phyloP scores from a whole-genome alignment of 2,888 invertebrate genomes.

The Polydrusus cervinus region DNA sequence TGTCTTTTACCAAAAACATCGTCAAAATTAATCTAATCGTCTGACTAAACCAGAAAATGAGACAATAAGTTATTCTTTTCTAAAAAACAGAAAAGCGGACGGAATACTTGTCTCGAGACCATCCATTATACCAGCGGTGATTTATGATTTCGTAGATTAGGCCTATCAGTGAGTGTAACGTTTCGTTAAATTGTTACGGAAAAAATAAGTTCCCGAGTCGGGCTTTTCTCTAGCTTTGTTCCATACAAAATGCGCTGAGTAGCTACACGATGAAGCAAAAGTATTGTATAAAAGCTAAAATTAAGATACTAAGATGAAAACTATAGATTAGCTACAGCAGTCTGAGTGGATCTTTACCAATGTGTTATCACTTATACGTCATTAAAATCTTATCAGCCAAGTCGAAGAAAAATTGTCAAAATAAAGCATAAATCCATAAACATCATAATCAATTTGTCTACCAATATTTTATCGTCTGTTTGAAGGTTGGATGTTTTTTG shows the following conservation, averaged over 20 bases:
- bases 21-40: too few relatives aligned
- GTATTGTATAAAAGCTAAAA: too few relatives aligned
- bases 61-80: not conserved
- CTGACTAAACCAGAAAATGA: not conserved
- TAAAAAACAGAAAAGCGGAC: not conserved
- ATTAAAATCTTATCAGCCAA: too few relatives aligned
- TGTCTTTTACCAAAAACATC: not conserved
- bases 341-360: too few relatives aligned
- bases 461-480: too few relatives aligned
- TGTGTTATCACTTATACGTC: too few relatives aligned
- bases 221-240: not conserved
- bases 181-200: constrained; percentile 41
- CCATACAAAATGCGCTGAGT: not conserved
- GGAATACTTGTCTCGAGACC: not conserved
- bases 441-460: too few relatives aligned
- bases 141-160: constrained; percentile 43
- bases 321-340: too few relatives aligned
- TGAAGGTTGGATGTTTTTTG: too few relatives aligned
- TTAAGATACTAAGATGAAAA: too few relatives aligned
- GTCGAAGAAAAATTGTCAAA: too few relatives aligned
- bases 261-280: not conserved
- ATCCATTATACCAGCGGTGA: constrained; percentile 30
- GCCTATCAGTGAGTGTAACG: constrained; percentile 36
- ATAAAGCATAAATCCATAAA: too few relatives aligned
- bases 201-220: constrained; percentile 13